Evolutionary conservation across 2,113 vertebrate species (phyloP).

Genomic region (Dunckerocampus dactyliophorus): DNA sequence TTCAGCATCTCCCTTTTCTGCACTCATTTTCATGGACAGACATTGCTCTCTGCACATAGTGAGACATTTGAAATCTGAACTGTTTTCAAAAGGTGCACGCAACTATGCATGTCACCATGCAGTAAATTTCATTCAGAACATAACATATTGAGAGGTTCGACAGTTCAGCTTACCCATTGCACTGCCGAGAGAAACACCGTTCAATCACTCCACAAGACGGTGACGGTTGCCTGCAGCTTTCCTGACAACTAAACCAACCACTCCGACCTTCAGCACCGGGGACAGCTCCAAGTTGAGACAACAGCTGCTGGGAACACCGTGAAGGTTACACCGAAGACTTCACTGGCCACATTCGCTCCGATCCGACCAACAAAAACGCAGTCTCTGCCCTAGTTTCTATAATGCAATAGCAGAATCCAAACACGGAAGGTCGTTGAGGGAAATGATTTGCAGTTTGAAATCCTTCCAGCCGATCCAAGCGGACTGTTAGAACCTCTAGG

Average conservation of each 20-base stretch:
- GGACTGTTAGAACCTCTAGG: conserved; percentile 8
- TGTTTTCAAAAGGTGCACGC: neutral
- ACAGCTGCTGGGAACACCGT: conserved; percentile 40
- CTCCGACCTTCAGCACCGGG: conserved; percentile 68
- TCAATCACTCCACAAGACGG: conserved; percentile 7
- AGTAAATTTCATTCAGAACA: neutral
- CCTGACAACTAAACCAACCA: conserved; percentile 8
- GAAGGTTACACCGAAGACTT: conserved; percentile 61
- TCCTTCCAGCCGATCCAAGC: conserved; percentile 6
- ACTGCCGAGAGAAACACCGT: conserved; percentile 16
- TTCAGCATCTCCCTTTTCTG: neutral
- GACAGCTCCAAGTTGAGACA: conserved; percentile 53
- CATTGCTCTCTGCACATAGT: neutral
- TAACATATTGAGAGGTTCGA: conserved; percentile 2
- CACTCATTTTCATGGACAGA: neutral
- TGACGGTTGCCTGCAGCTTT: conserved; percentile 22
- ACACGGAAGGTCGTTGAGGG: conserved; percentile 1
- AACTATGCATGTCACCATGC: neutral
- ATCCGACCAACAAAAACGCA: conserved; percentile 2
- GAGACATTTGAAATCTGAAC: neutral
- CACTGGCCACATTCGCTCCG: conserved; percentile 16
- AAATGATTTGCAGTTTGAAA: conserved; percentile 8
- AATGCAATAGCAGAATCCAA: conserved; percentile 8
- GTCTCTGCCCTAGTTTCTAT: conserved; percentile 3
- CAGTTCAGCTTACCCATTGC: conserved; percentile 65